These are phyloP conservation scores for Manacus vitellinus DNA, from an alignment of 2,113 vertebrate species.

Conservation along the genomic window DNA sequence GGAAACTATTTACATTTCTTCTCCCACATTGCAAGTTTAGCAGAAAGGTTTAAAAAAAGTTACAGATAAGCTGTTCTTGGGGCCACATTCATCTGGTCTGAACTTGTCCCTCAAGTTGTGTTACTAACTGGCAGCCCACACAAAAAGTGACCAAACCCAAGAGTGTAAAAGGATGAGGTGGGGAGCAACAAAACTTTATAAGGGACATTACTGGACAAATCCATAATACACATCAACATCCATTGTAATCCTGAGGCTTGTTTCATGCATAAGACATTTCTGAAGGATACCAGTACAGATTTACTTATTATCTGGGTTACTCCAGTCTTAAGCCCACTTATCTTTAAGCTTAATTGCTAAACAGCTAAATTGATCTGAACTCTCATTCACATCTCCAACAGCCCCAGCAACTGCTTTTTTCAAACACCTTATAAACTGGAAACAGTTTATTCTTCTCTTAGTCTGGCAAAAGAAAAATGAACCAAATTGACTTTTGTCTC, in stretches of 20 bases:
- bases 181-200: background rate
- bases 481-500: background rate
- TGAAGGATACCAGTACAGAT: background rate
- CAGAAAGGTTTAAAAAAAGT: background rate
- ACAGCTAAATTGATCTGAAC: background rate
- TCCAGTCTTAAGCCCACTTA: background rate
- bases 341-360: background rate
- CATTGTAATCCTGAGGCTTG: background rate
- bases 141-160: background rate
- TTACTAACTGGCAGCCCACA: background rate
- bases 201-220: background rate
- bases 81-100: background rate
- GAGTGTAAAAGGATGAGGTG: background rate
- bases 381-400: background rate
- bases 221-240: background rate
- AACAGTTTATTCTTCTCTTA: background rate
- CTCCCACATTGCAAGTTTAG: background rate
- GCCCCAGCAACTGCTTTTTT: background rate
- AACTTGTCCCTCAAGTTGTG: background rate
- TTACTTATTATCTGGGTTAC: background rate
- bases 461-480: background rate
- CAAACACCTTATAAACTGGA: background rate
- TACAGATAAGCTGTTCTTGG: background rate
- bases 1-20: background rate
- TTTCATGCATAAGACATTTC: background rate